These are phyloP conservation scores for Lynx canadensis DNA, from an alignment of 2,113 vertebrate species.

Conservation along the genomic window DNA sequence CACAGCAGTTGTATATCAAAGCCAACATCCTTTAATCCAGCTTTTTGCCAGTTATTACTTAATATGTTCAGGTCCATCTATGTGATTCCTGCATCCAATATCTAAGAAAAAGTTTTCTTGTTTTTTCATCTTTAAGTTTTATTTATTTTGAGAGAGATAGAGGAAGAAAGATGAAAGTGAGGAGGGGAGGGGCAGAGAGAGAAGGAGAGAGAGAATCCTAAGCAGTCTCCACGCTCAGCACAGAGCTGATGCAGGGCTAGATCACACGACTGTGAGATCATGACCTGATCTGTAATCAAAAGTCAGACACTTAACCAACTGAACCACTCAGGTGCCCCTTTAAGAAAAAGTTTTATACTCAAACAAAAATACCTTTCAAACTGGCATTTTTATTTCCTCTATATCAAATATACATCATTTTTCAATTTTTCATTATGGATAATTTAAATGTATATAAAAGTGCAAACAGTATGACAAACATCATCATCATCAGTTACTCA, in stretches of 20 bases:
- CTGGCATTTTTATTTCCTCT: not conserved
- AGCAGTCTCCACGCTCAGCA: too few species aligned
- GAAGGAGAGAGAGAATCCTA: too few species aligned
- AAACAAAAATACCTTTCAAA: constrained; percentile 39
- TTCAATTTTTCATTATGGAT: not conserved
- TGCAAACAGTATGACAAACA: not conserved
- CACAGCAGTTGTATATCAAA: not conserved
- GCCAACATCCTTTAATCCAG: not conserved
- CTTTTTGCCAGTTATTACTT: not conserved
- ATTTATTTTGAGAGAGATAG: too few species aligned
- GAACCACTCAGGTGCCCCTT: too few species aligned
- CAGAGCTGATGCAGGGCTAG: too few species aligned
- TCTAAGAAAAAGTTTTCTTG: not conserved
- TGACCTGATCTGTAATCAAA: too few species aligned
- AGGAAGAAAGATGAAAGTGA: too few species aligned
- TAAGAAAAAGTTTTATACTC: not conserved
- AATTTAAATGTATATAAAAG: constrained; percentile 16
- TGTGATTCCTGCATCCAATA: not conserved
- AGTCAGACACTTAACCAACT: too few species aligned
- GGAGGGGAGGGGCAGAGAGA: too few species aligned
- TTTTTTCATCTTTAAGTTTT: too few species aligned
- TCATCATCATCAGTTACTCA: not conserved
- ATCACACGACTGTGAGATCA: too few species aligned
- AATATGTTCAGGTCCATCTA: not conserved
- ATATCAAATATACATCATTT: not conserved